Evolutionary conservation across 2,113 vertebrate species (phyloP), one percentile per base, ranked within the genome.

Genomic region (Channa maculata): DNA sequence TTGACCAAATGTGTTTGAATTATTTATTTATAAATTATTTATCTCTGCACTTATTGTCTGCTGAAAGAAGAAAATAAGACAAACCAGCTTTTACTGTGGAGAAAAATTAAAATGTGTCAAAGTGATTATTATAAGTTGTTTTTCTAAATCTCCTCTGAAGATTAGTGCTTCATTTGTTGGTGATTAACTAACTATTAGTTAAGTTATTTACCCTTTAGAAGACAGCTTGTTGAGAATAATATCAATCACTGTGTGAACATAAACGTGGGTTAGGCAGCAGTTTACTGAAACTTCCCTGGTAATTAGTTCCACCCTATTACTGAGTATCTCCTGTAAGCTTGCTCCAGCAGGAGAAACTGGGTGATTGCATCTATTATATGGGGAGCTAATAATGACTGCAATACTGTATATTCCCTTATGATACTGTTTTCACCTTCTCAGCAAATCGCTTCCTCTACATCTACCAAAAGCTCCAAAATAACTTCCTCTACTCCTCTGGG

Each of bases 371-470:
- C 52, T 12, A 14, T 38, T 61, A 34, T 53, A 63, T 46, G 38
- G 48, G 13, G 15, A 39, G 52, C 51, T 46, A 65, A 65, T 88
- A 80, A 86, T 84, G 48, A 80, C 62, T 58, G 44, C 55, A 72
- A 69, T 59, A 69, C 76, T 57, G 39, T 71, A 77, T 71, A 84
- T 76, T 79, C 77, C 73, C 75, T 54, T 50, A 43, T 71, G 75
- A 70, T 62, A 14, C 62, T 65, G 62, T 57, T 84, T 89, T 82
- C 39, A 76, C 78, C 12, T 65, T 45, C 69, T 88, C 88, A 84
- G 86, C 89, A 90, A 83, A 84, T 66, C 14, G n/a, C 75, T 64
- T 74, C 69, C 46, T 82, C 60, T 24, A 79, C 67, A 80, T 77
- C 68, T 58, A 80, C 72, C 54, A 66, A 57, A 65, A 43, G 34